Conservation (phyloP, 1,140 invertebrate species). For the Phocides pigmalion region DNA sequence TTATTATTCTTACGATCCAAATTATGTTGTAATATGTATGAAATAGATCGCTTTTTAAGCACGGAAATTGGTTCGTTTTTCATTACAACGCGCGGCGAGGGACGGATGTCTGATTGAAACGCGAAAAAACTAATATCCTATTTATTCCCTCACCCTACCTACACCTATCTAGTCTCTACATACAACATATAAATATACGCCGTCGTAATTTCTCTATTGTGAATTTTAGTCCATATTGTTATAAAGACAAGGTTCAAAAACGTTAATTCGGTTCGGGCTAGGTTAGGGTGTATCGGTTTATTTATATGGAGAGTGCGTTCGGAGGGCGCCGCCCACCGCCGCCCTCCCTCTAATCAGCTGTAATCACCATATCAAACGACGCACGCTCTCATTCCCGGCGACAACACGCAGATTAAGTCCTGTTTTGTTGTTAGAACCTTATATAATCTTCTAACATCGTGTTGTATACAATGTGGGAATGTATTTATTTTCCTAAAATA, state of each 20-base stretch:
- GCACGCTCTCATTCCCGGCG: constrained; percentile 74
- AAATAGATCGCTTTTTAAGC: constrained; percentile 42
- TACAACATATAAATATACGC: constrained; percentile 31
- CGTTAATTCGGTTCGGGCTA: constrained; percentile 27
- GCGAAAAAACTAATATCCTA: constrained; percentile 78
- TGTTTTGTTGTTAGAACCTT: constrained; percentile 49
- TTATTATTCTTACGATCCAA: background rate
- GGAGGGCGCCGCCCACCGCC: constrained; percentile 53
- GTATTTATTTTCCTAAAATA: background rate
- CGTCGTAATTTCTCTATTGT: constrained; percentile 19
- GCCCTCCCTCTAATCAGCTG: constrained; percentile 78
- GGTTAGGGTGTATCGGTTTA: constrained; percentile 72
- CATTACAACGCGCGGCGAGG: constrained; percentile 66
- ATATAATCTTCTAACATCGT: constrained; percentile 15
- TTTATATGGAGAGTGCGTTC: constrained; percentile 78
- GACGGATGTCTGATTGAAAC: constrained; percentile 62
- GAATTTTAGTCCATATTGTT: constrained; percentile 27
- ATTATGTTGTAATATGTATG: constrained; percentile 26
- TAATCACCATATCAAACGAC: constrained; percentile 84
- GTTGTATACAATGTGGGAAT: background rate
- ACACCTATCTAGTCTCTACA: constrained; percentile 45
- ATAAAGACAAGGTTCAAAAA: constrained; percentile 29
- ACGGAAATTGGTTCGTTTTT: constrained; percentile 75
- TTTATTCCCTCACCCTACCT: constrained; percentile 64
- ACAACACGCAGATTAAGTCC: constrained; percentile 74